Base-by-base conservation (phyloP, 2,797 vertebrate species). In the Notamacropus eugenii region DNA sequence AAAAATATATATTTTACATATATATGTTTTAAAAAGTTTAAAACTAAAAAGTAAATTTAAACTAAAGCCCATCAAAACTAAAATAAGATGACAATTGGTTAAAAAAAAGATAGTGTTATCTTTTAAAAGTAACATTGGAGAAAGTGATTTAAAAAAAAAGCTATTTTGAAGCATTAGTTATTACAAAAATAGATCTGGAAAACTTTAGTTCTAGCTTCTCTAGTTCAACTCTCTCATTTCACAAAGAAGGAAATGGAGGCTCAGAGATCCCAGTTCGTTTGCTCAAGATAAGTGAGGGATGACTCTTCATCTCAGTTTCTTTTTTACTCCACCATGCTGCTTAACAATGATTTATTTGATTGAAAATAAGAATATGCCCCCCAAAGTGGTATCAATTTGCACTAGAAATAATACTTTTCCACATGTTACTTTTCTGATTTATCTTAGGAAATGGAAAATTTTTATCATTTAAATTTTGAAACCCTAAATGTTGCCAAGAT, bases 11-110 rank as follows among this genome's bases (percentile, higher is more conserved):
- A 52, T 52, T 52, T 52, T 52, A 52, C 52, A 52, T 52, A 52
- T 52, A 52, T 52, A 52, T 52, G 52, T 52, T 52, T 52, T 52
- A 6, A 52, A 52, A 52, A 52, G 52, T 52, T 52, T 52, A 52
- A 52, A 52, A 52, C 52, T 52, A 52, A 52, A 52, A 52, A 6
- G 52, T 52, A 52, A 8, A 52, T 8, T 2, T 52, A 91, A 96
- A 96, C 93, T 97, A 91, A 92, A 91, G 95, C 90, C 28, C 46
- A 46, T 31, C 46, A 91, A 94, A 95, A 92, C 16, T 91, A 95
- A 62, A 34, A 91, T 50, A 6, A 34, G 28, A 93, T 94, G 91
- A 90, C 67, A 92, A 90, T 54, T 90, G 50, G 94, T 97, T 52
- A 6, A 93, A 97, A 95, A 67, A 97, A 96, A 96, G 4, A n/a